Evolutionary conservation across 2,888 invertebrate species (phyloP), one percentile per base, ranked within the genome.

Genomic region (Drosophila eohydei): DNA sequence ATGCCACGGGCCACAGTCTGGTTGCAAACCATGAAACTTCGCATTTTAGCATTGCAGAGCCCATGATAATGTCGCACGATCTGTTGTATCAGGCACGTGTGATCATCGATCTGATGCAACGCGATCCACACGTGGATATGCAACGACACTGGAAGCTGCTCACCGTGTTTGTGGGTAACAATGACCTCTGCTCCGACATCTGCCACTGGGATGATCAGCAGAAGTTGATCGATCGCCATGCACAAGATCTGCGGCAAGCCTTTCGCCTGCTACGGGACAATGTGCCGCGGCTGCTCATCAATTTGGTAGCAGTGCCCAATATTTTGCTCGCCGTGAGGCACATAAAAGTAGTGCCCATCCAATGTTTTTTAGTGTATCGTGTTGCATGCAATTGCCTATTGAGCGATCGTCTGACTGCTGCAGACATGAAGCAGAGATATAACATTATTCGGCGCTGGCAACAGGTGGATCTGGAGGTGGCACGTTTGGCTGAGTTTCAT

Each of bases 91-190:
- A 91, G 59, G 83, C 86, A 0, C 76, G 85, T 3, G 71, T 89
- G 9, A 55, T 91, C 0, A 85, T 92, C 61, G 89, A 90, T 48
- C 84, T 87, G 8, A 54, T 92, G 68, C 81, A 80, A 9, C 81
- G 74, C 0, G 90, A 92, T 86, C 86, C 87, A 3, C 66, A 84
- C 55, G 94, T 95, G 0, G 92, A 95, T 75, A 76, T 95, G 65
- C 75, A 93, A 34, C 93, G 93, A 8, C 93, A 95, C 78, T 95
- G 95, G 95, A 95, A 95, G 91, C 80, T 95, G 46, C 91, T 95
- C 30, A 94, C 94, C 0, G 82, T 95, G 2, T 93, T 94, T 91
- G 93, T 95, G 41, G 95, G 95, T 26, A 91, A 93, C 38, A 95
- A 95, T 85, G 95, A 95, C 78, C 93, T 95, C 76, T 95, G 95